Evolutionary conservation across 2,113 vertebrate genomes (phyloP).

Genomic region (Solea solea): DNA sequence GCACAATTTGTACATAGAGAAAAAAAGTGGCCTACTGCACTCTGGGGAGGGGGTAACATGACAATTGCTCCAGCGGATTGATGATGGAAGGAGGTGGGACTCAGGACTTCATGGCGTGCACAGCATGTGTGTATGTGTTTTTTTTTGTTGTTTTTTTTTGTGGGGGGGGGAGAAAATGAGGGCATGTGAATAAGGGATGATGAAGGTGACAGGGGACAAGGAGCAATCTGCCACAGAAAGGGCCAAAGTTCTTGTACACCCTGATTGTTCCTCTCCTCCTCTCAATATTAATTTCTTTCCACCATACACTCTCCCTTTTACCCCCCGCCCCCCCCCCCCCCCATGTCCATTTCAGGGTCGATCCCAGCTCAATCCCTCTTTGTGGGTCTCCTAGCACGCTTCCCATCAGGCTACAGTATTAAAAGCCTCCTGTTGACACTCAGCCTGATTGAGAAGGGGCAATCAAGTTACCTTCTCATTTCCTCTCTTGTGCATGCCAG

Average conservation of each 20-base stretch:
- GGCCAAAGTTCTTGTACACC: slow-evolving; percentile 45
- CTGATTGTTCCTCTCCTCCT: slow-evolving; percentile 51
- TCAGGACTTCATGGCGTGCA: slow-evolving; percentile 3
- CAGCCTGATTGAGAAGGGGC: slow-evolving; percentile 50
- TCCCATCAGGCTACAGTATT: slow-evolving; percentile 72
- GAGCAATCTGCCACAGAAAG: slow-evolving; percentile 70
- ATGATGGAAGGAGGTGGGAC: slow-evolving; percentile 7
- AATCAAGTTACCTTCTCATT: slow-evolving; percentile 58
- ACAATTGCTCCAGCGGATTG: slow-evolving; percentile 44
- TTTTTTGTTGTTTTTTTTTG: neutral
- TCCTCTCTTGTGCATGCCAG: slow-evolving; percentile 32
- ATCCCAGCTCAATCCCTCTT: slow-evolving; percentile 62
- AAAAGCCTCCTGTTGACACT: slow-evolving; percentile 70
- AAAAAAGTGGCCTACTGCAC: slow-evolving; percentile 29
- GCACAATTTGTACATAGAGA: slow-evolving; percentile 39
- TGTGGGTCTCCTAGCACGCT: slow-evolving; percentile 64
- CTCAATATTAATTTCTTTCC: slow-evolving; percentile 32
- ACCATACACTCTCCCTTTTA: slow-evolving; percentile 1
- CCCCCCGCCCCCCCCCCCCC: slow-evolving; percentile 17
- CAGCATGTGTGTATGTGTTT: neutral
- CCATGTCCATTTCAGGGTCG: slow-evolving; percentile 45
- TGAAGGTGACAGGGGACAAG: slow-evolving; percentile 76
- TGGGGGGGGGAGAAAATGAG: slow-evolving; percentile 26
- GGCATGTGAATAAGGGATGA: slow-evolving; percentile 62
- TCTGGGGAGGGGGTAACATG: slow-evolving; percentile 25